These are phyloP conservation scores for Choristoneura rosaceana DNA, from an alignment of 2,888 invertebrate species.

Conservation along the genomic window DNA sequence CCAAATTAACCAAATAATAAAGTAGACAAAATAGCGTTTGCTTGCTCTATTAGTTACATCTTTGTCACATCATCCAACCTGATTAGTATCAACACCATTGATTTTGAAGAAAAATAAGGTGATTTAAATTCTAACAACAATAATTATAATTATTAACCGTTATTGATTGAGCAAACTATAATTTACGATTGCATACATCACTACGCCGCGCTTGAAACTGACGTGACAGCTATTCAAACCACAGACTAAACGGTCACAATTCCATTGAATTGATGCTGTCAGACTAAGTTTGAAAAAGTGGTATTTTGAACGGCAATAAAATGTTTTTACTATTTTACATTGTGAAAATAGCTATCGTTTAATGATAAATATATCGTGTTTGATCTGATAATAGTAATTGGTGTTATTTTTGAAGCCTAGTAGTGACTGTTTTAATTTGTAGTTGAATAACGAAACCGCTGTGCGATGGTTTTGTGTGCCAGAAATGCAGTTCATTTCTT, in stretches of 20 bases:
- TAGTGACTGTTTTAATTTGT: not conserved
- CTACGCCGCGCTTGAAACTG: not conserved
- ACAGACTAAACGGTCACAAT: slow-evolving; percentile 19
- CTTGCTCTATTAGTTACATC: too few species aligned
- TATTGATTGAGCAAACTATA: not conserved
- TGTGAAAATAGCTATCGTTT: not conserved
- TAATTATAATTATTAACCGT: not conserved
- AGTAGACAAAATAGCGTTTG: too few species aligned
- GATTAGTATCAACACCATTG: too few species aligned
- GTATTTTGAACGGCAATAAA: not conserved
- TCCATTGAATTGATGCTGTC: slow-evolving; percentile 4
- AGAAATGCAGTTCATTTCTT: not conserved
- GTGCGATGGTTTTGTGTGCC: not conserved
- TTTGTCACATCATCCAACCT: too few species aligned
- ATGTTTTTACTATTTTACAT: not conserved
- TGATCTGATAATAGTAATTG: not conserved
- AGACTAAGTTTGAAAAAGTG: slow-evolving; percentile 30
- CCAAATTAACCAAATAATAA: too few species aligned
- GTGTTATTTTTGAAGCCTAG: not conserved
- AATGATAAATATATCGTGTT: not conserved
- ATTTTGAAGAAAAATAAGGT: too few species aligned
- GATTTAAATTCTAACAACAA: too few species aligned
- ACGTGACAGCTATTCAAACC: not conserved
- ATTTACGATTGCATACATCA: not conserved
- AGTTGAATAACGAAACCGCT: not conserved